Evolutionary conservation across 2,888 invertebrate species (phyloP), one percentile per base, ranked within the genome.

Genomic region (Megalurothrips usitatus): DNA sequence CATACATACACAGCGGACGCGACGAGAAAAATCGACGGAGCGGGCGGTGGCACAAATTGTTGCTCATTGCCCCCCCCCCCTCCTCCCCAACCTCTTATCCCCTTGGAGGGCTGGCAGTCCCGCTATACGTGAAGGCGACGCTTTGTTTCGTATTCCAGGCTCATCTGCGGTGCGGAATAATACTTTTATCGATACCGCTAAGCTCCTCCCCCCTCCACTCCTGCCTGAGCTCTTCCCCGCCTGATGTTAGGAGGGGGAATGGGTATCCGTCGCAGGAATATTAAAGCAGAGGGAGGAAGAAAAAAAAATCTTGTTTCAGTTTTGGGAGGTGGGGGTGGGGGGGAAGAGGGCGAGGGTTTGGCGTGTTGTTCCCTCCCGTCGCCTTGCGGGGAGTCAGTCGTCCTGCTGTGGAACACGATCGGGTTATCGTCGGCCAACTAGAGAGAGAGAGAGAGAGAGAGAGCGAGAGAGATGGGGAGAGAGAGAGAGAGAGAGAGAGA

Each of bases 141-240:
- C 26, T 75, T 75, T 75, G 68, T 75, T 75, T 75, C 26, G 68
- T 75, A 75, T 75, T 75, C 68, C 68, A 23, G 68, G 11, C 68
- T 75, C 68, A 75, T 75, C 68, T 75, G 68, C 68, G 23, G 58
- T 19, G 58, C 34, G 19, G 58, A 75, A 75, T 75, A 75, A 75
- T 75, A 75, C 68, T 75, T 75, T 75, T 75, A 75, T 75, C 68
- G 68, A 75, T 75, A 26, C 68, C 68, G 68, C 68, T 75, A 75
- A 75, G 26, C 68, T 58, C 26, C 23, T 26, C 23, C 3, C 68
- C 68, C 26, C 26, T n/a, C 68, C 26, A 23, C 1, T 2, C 6
- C 9, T 26, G 68, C 23, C 68, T 9, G 12, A 26, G 68, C 68
- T 26, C 68, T 23, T 75, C 68, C 68, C 68, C 68, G 23, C 23